Conservation (phyloP, 37 sponge, comb jelly and placozoan species). For the Aphrocallistes beatrix region DNA sequence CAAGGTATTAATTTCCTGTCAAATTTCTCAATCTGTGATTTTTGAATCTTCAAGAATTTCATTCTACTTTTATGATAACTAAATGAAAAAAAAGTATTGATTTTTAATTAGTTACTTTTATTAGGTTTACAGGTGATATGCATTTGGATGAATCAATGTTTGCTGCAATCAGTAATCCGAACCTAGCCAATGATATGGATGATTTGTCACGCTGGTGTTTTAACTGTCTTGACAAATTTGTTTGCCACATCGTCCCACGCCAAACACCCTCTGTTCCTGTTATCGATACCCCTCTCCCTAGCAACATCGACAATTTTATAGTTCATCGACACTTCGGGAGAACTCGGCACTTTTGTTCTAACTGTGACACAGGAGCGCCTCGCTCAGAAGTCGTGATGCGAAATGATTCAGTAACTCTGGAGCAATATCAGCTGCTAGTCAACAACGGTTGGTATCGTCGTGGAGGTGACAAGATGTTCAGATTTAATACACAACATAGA, state of each 20-base stretch:
- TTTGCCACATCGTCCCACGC: neutral
- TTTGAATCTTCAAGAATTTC: neutral
- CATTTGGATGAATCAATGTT: neutral
- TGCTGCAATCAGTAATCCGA: neutral
- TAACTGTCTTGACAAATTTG: neutral
- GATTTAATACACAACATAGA: slow-evolving; percentile 33
- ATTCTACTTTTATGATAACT: too few relatives aligned
- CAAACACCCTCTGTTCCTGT: neutral
- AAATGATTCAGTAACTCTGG: slow-evolving; percentile 43
- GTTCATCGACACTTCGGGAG: neutral
- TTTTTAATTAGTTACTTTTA: neutral
- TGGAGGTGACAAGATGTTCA: slow-evolving; percentile 82
- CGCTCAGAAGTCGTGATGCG: slow-evolving; percentile 65
- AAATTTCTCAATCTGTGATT: neutral
- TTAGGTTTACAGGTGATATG: neutral
- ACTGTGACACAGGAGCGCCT: neutral
- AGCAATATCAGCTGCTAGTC: slow-evolving; percentile 62
- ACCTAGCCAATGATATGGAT: neutral
- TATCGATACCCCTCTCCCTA: neutral
- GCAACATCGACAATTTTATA: neutral
- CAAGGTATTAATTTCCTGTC: neutral
- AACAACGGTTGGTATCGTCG: slow-evolving; percentile 81
- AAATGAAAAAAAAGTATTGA: neutral
- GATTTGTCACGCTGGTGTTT: neutral
- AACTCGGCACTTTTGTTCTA: slow-evolving; percentile 16